Percentiles rank a stretch among this genome's conserved stretches.
Evolutionary conservation across 2,888 invertebrate genomes (phyloP).

Genomic region (Caenorhabditis afra): DNA sequence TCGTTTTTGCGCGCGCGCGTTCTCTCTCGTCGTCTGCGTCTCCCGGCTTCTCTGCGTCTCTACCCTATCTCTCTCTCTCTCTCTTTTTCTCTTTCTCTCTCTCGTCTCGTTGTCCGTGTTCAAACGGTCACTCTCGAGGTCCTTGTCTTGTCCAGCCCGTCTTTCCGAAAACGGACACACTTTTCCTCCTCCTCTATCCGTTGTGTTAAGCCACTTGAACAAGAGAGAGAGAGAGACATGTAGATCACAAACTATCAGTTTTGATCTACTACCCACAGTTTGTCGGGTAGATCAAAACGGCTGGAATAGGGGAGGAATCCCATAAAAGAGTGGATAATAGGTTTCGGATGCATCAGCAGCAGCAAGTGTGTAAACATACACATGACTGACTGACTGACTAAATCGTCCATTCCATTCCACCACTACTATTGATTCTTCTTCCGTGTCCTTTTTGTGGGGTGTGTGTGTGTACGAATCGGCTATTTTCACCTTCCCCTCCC

Average conservation of each 20-base stretch:
- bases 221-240: too few relatives aligned
- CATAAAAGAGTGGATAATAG: conserved; percentile 23
- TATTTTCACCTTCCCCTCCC: too few relatives aligned
- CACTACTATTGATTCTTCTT: neutral
- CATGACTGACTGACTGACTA: conserved; percentile 38
- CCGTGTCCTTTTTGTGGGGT: conserved; percentile 6
- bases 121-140: conserved; percentile 41
- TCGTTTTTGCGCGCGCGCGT: neutral
- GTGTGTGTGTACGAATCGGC: neutral
- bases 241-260: conserved; percentile 10
- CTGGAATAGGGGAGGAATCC: neutral
- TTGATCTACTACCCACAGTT: too few relatives aligned
- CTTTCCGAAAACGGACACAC: too few relatives aligned
- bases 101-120: conserved; percentile 31
- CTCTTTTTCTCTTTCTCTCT: conserved; percentile 1
- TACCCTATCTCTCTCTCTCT: neutral
- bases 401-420: too few relatives aligned
- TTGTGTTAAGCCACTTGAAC: too few relatives aligned
- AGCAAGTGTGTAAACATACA: conserved; percentile 31
- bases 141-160: too few relatives aligned
- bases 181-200: too few relatives aligned
- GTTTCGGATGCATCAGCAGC: conserved; percentile 29
- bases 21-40: conserved; percentile 2
- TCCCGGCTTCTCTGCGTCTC: conserved; percentile 5
- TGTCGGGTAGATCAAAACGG: conserved; percentile 4